Conservation (phyloP, 2,888 invertebrate species). For the Acrobeloides nanus region DNA sequence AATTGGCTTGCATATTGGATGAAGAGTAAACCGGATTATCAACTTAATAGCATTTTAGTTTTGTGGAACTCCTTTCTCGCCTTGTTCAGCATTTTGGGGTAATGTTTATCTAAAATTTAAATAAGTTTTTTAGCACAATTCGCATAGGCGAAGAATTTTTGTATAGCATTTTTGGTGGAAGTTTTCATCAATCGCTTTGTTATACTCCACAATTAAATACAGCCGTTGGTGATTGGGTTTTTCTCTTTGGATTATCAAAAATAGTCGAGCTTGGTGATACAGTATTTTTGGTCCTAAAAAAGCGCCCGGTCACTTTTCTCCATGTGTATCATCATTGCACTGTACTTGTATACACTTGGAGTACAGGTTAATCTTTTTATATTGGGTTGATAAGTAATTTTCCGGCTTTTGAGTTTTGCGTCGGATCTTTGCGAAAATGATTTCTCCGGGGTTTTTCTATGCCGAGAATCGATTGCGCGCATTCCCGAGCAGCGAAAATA, state of each 20-base stretch:
- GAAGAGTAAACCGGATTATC: constrained; percentile 13
- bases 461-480: no score
- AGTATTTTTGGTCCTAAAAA: constrained; percentile 16
- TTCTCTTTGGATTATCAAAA: constrained; percentile 21
- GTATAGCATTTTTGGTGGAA: constrained; percentile 11
- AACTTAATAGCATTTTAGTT: constrained; percentile 10
- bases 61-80: constrained; percentile 18
- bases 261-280: constrained; percentile 25
- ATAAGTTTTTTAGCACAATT: constrained; percentile 6
- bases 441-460: no score
- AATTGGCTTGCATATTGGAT: constrained; percentile 10
- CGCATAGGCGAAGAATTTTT: constrained; percentile 9
- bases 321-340: constrained; percentile 22
- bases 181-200: constrained; percentile 19
- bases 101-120: constrained; percentile 6
- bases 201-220: constrained; percentile 11
- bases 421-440: no score
- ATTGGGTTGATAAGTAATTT: no score
- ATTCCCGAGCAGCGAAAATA: no score
- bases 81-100: constrained; percentile 24
- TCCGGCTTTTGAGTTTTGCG: no score
- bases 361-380: no score
- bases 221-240: constrained; percentile 19
- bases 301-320: constrained; percentile 19
- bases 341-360: constrained; percentile 19